Base-by-base conservation (phyloP, 2,888 invertebrate genomes). In the Adineta ricciae region DNA sequence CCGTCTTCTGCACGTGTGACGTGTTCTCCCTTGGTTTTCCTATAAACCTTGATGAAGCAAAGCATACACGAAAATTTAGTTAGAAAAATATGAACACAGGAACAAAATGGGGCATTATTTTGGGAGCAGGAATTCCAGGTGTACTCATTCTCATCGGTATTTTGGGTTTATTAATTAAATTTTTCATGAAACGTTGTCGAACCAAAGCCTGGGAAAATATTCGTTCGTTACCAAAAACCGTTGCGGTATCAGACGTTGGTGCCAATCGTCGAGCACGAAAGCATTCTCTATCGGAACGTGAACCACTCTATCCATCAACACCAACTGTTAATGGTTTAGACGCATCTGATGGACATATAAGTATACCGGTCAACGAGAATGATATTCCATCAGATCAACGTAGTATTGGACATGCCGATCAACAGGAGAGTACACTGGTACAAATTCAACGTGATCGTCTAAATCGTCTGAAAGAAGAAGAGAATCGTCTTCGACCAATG, bases 381-480 rank as follows among this genome's bases (percentile, higher is more conserved):
- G 78, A 78, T 21, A 24, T n/a, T 24, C 21, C 78, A 78, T 5
- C 78, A 3, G 24, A 1, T 0, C 78, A 41, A 41, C 11, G 21
- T 41, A 11, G 24, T 24, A 0, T 11, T n/a, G 24, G n/a, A 78
- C 2, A 5, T n/a, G 14, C 1, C 24, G 24, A 41, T 9, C 21
- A 78, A 41, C 78, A 24, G 24, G 41, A 78, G 11, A 38, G 41
- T 41, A 78, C 78, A 38, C 38, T 78, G n/a, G 78, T 38, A n/a
- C 41, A 78, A n/a, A 78, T 78, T 38, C 38, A 38, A 78, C 41
- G 78, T 24, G 78, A 38, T 11, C 78, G 78, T 78, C 41, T 78
- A n/a, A 78, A 78, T 41, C 78, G 78, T 41, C 38, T 41, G 9
- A 78, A 41, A 41, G 78, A 78, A 78, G 78, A 78, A 78, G 78